phyloP scores from a whole-genome alignment of 1,140 invertebrate genomes.

The Sweltsa coloradensis region DNA sequence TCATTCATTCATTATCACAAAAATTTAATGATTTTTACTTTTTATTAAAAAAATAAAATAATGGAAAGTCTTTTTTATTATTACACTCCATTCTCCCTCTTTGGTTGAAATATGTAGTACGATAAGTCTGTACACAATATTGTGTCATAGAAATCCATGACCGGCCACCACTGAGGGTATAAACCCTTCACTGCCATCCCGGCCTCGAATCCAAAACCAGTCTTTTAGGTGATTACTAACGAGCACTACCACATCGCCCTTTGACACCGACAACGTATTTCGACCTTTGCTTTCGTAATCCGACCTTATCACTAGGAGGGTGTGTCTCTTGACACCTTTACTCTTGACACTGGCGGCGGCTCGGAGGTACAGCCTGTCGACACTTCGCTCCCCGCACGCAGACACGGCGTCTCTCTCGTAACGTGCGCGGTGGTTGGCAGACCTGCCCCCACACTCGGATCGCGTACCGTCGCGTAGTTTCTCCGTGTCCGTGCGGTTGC shows the following conservation, averaged over 20 bases:
- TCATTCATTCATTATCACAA: no score
- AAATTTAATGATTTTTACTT: no score
- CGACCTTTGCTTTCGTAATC: constrained; percentile 43
- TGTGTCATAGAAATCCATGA: constrained; percentile 52
- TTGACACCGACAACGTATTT: constrained; percentile 45
- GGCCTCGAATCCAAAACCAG: constrained; percentile 60
- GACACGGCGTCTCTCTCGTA: constrained; percentile 31
- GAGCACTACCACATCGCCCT: constrained; percentile 60
- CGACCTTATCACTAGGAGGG: constrained; percentile 49
- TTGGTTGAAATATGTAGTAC: neutral
- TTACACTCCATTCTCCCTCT: no score
- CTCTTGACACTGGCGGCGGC: constrained; percentile 33
- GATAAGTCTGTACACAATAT: no score
- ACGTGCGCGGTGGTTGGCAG: constrained; percentile 29
- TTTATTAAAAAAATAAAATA: no score
- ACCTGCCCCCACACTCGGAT: constrained; percentile 31
- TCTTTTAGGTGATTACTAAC: constrained; percentile 37
- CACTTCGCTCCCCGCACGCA: constrained; percentile 45
- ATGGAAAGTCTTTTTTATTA: no score
- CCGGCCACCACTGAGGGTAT: constrained; percentile 63
- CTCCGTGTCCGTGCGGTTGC: constrained; percentile 46
- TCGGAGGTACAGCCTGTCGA: constrained; percentile 53
- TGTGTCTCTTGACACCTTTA: constrained; percentile 32
- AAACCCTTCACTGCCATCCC: constrained; percentile 55
- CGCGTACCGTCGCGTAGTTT: constrained; percentile 36